Evolutionary conservation across 1,140 invertebrate genomes (phyloP), one percentile per base, ranked within the genome.

Genomic region (Nasonia giraulti): DNA sequence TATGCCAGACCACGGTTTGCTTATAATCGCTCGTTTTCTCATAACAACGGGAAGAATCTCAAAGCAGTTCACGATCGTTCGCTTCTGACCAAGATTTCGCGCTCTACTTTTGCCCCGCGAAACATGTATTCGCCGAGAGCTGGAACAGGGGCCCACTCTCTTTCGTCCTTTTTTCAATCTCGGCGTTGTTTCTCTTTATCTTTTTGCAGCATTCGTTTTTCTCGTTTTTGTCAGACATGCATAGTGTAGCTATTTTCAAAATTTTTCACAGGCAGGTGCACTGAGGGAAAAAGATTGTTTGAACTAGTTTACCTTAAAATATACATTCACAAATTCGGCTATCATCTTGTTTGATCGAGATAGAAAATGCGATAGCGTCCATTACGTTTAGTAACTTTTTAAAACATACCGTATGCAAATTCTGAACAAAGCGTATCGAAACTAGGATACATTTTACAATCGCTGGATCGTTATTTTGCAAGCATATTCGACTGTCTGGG

Each of bases 81-180:
- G 74, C 75, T n/a, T 68, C 82, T 77, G 82, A 83, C 73, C 75
- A 77, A 83, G 55, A 68, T 83, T 75, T 66, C 40, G 27, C 74
- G 82, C 47, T 83, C 82, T 66, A 83, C 82, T 83, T 83, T 83
- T 83, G 74, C 33, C 10, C 10, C 10, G 37, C 66, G 20, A n/a
- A 31, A 20, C 66, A 10, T 11, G 73, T 40, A n/a, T 14, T 11
- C 73, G 12, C 37, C 73, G 7, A 37, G 7, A 37, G 33, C 23
- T 71, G 68, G n/a, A 27, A 27, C 68, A 37, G 33, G 0, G 68
- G 7, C 23, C 73, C 73, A n/a, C 73, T 75, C 73, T 75, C 73
- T 40, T 75, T 75, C 37, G 12, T 74, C 71, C 75, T 76, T 50
- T 76, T 76, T 76, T 40, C 12, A 76, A 44, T 44, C 40, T 44